These are phyloP conservation scores for Mesaphorura yosii DNA, from an alignment of 1,140 invertebrate genomes.

Conservation along the genomic window DNA sequence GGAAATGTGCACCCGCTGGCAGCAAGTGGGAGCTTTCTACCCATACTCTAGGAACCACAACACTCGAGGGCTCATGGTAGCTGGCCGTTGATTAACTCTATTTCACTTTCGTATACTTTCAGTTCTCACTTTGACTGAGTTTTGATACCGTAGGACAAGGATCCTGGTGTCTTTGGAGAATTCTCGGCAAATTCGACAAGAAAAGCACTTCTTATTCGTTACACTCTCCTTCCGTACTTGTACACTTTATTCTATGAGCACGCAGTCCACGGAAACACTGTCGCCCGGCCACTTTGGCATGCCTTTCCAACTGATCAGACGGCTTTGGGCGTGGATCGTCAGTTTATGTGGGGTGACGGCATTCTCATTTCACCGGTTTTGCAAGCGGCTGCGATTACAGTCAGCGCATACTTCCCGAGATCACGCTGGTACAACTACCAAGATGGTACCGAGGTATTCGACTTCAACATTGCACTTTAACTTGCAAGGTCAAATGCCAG, in stretches of 20 bases:
- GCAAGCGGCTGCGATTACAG: conserved; percentile 17
- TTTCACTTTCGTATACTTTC: background rate
- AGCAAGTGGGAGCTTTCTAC: conserved; percentile 68
- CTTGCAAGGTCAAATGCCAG: too few species aligned
- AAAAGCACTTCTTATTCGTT: conserved; percentile 37
- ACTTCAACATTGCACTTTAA: too few species aligned
- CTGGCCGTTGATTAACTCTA: background rate
- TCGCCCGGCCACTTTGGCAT: conserved; percentile 31
- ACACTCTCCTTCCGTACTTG: conserved; percentile 41
- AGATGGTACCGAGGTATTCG: conserved; percentile 33
- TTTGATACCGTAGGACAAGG: conserved; percentile 33
- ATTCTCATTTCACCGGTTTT: conserved; percentile 33
- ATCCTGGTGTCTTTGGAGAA: conserved; percentile 18
- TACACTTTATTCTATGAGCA: conserved; percentile 41
- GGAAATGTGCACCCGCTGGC: conserved; percentile 47
- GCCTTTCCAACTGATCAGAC: conserved; percentile 18
- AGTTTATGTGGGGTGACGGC: conserved; percentile 21
- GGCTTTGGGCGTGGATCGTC: conserved; percentile 5
- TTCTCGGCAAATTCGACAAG: conserved; percentile 31
- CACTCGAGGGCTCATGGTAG: background rate
- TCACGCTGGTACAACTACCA: conserved; percentile 40
- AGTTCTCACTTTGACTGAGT: background rate
- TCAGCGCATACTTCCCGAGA: conserved; percentile 37
- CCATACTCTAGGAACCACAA: conserved; percentile 45
- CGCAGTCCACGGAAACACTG: conserved; percentile 26